Percentiles rank a stretch among this genome's conserved stretches.
Evolutionary conservation across 2,113 vertebrate species (phyloP).

Genomic region (Cranoglanis bouderius): DNA sequence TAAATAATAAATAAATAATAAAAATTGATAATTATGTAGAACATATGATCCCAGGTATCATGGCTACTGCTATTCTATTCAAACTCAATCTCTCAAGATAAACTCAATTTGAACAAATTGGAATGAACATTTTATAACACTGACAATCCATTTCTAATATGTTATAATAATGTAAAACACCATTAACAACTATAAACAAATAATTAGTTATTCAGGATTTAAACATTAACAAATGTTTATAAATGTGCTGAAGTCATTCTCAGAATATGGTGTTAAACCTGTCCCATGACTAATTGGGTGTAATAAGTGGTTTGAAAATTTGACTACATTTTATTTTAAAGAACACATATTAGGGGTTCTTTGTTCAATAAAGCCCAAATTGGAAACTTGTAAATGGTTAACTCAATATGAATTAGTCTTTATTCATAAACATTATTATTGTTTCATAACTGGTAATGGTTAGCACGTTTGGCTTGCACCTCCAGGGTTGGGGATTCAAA

Average conservation of each 20-base stretch:
- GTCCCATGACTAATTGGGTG: neutral
- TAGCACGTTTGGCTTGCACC: no score
- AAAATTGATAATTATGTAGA: neutral
- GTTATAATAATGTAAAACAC: neutral
- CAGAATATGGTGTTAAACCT: neutral
- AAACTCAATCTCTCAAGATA: neutral
- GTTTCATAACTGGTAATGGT: neutral
- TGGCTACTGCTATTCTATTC: neutral
- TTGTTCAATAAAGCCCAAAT: neutral
- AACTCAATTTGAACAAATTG: neutral
- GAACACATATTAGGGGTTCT: neutral
- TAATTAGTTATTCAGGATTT: neutral
- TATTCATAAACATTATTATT: neutral
- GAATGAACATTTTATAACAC: neutral
- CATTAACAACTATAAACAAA: neutral
- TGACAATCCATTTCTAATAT: neutral
- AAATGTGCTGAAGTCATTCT: neutral
- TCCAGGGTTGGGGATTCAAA: no score
- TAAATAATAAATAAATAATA: no score
- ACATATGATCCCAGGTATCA: neutral
- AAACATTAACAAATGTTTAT: neutral
- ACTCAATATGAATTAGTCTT: neutral
- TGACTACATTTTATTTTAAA: neutral
- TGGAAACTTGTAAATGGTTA: neutral
- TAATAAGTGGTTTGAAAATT: neutral